These are phyloP conservation scores for Phodopus roborovskii DNA, from an alignment of 2,113 vertebrate species.

Conservation along the genomic window DNA sequence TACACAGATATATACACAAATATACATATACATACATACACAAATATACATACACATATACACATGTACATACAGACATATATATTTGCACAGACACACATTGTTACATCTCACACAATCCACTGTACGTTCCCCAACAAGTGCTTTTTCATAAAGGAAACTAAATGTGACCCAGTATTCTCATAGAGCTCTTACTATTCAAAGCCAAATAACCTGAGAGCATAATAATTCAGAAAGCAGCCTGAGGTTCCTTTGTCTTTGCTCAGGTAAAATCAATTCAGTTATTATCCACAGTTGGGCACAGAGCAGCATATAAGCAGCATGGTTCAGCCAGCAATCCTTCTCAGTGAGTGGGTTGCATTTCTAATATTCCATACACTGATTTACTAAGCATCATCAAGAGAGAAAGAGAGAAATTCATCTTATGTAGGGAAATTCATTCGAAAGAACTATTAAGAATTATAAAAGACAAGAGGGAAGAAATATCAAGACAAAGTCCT, in stretches of 20 bases:
- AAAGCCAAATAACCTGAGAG: constrained; percentile 72
- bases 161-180: constrained; percentile 60
- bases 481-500: constrained; percentile 35
- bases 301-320: constrained; percentile 55
- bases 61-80: neutral
- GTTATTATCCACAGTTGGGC: constrained; percentile 71
- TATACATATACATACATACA: neutral
- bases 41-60: neutral
- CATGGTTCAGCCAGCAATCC: constrained; percentile 26
- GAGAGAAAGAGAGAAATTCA: constrained; percentile 33
- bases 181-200: constrained; percentile 65
- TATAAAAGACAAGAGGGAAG: constrained; percentile 64
- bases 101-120: constrained; percentile 7
- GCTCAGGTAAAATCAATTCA: constrained; percentile 75
- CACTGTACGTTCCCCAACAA: neutral
- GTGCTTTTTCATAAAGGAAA: constrained; percentile 43
- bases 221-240: constrained; percentile 56
- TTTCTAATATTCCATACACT: constrained; percentile 52
- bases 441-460: constrained; percentile 63
- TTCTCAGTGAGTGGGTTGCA: constrained; percentile 40
- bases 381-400: constrained; percentile 58
- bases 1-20: neutral
- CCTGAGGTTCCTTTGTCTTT: constrained; percentile 74
- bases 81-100: neutral
- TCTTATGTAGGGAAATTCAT: constrained; percentile 65